Conservation (phyloP, 2,113 vertebrate species). For the Dendrocopos noguchii region DNA sequence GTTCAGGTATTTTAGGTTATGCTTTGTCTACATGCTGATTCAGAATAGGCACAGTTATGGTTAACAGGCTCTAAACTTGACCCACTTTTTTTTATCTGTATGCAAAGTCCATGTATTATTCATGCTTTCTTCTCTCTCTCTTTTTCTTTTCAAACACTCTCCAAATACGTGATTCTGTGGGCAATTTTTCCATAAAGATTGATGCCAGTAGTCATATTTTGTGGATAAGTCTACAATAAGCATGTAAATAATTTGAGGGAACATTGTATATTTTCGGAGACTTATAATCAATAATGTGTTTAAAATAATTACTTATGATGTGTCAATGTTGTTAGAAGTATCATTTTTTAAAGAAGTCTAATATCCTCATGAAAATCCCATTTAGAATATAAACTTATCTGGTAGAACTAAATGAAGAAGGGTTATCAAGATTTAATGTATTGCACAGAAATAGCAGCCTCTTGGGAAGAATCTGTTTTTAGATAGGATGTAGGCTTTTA, state of each 20-base stretch:
- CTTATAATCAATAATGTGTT: background rate
- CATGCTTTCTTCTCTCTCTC: background rate
- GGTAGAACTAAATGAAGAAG: background rate
- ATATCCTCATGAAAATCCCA: background rate
- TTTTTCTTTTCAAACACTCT: background rate
- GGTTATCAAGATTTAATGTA: background rate
- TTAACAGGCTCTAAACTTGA: conserved; percentile 9
- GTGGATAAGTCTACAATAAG: background rate
- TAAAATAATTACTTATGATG: background rate
- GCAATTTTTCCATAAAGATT: background rate
- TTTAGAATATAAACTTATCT: background rate
- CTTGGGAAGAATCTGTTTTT: background rate
- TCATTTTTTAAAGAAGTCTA: background rate
- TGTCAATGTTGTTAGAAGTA: background rate
- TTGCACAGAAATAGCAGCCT: background rate
- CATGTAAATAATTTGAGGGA: background rate
- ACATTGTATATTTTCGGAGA: background rate
- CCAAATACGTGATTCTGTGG: background rate
- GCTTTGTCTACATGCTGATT: background rate
- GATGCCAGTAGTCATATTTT: background rate
- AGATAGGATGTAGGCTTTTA: background rate
- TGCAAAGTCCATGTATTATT: background rate
- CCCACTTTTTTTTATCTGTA: background rate
- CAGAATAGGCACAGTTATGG: background rate
- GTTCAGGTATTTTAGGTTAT: background rate